These are phyloP conservation scores for Ptychadena robeensis DNA, from an alignment of 2,797 vertebrate genomes.

Conservation along the genomic window DNA sequence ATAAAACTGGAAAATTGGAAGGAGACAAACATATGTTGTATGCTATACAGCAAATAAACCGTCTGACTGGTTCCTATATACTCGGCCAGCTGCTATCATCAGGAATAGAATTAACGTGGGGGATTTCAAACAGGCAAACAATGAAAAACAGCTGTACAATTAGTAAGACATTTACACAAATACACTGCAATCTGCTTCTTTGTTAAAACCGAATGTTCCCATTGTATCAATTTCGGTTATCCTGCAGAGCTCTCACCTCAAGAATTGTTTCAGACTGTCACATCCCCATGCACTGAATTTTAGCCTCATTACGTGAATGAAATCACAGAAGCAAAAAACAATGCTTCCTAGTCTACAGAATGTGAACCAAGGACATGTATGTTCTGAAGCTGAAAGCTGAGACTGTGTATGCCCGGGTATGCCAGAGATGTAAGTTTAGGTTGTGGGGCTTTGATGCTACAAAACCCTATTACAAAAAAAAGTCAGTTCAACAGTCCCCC, in stretches of 20 bases:
- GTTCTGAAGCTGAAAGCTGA: not conserved
- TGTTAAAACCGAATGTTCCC: slow-evolving; percentile 45
- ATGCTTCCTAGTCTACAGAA: not conserved
- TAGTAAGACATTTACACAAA: slow-evolving; percentile 43
- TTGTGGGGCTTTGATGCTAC: too few relatives aligned
- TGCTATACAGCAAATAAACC: slow-evolving; percentile 27
- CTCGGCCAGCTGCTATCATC: slow-evolving; percentile 33
- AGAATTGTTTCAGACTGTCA: not conserved
- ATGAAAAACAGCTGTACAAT: slow-evolving; percentile 48
- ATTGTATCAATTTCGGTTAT: slow-evolving; percentile 37
- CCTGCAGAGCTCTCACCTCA: slow-evolving; percentile 43
- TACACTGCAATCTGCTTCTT: slow-evolving; percentile 44
- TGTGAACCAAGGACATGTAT: not conserved
- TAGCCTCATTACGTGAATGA: slow-evolving; percentile 21
- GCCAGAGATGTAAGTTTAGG: not conserved
- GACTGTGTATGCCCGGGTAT: not conserved
- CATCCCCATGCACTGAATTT: slow-evolving; percentile 5
- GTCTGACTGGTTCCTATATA: slow-evolving; percentile 24
- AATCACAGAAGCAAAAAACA: not conserved
- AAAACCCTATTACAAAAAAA: too few relatives aligned
- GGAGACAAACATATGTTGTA: slow-evolving; percentile 17
- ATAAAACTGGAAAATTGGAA: slow-evolving; percentile 15
- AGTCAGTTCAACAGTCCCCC: too few relatives aligned
- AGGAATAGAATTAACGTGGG: slow-evolving; percentile 26
- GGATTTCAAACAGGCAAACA: slow-evolving; percentile 34